Evolutionary conservation across 2,888 invertebrate species (phyloP).

Genomic region (Euclidia mi): DNA sequence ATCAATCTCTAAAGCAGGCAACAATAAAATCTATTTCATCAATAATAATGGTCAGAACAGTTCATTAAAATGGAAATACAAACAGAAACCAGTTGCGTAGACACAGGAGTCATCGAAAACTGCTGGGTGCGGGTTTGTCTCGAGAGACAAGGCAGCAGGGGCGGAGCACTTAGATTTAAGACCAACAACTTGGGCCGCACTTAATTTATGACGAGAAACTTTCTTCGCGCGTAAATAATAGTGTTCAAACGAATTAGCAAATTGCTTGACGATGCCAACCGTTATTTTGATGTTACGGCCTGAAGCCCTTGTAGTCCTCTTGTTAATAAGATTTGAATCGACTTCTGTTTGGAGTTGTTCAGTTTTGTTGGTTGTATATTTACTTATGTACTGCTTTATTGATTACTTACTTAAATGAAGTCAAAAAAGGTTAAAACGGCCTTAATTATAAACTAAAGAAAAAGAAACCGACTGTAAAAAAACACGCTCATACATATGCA

Average conservation of each 20-base stretch:
- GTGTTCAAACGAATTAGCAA: constrained; percentile 63
- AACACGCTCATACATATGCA: too few relatives aligned
- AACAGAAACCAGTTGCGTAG: constrained; percentile 26
- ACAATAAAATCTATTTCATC: too few relatives aligned
- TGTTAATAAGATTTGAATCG: constrained; percentile 14
- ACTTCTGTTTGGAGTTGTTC: too few relatives aligned
- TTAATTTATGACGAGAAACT: constrained; percentile 75
- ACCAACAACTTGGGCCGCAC: constrained; percentile 63
- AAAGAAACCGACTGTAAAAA: too few relatives aligned
- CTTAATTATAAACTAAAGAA: too few relatives aligned
- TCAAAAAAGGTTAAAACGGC: too few relatives aligned
- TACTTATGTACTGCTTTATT: too few relatives aligned
- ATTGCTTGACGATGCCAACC: constrained; percentile 46
- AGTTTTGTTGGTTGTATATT: too few relatives aligned
- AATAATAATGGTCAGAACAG: too few relatives aligned
- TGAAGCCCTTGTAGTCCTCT: constrained; percentile 23
- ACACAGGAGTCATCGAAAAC: constrained; percentile 58
- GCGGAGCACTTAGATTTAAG: constrained; percentile 65
- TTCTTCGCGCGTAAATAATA: constrained; percentile 70
- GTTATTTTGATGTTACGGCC: constrained; percentile 29
- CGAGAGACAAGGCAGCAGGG: constrained; percentile 58
- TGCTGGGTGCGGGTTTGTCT: constrained; percentile 59
- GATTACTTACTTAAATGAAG: too few relatives aligned
- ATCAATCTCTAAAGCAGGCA: too few relatives aligned
- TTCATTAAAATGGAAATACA: constrained; percentile 18